Base-by-base conservation (phyloP, 2,797 vertebrate genomes). In the Leptatherina wallacei region DNA sequence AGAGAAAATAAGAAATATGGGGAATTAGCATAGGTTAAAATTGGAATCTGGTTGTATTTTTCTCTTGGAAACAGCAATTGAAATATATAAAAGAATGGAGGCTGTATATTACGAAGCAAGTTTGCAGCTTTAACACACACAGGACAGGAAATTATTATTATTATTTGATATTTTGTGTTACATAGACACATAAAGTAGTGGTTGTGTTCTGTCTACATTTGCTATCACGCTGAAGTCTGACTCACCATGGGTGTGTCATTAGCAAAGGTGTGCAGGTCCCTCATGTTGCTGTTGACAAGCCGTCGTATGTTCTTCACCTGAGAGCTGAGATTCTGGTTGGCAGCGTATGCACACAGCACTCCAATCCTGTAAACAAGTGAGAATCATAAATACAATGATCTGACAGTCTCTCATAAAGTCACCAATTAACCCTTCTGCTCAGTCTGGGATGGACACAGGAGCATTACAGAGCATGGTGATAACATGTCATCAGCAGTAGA, bases 241-340 rank as follows among this genome's bases (percentile, higher is more conserved):
- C 85, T 94, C 94, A 98, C 97, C 94, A 80, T 89, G 18, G 96
- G 95, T 6, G 95, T 95, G 76, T 95, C 87, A 1, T 95, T 96
- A 70, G 95, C 88, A 18, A 98, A 93, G 52, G 91, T 93, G 82
- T 94, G 95, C 88, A 99, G 75, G 86, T 99, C 98, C 84, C 94
- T 97, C 89, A 98, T 95, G 89, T 99, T 99, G 93, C 95, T 98
- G 86, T 95, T 96, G 66, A 96, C 93, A 86, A 99, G 80, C 16
- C 89, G 90, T 81, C 89, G 93, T 64, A 96, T 92, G 89, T 92
- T 95, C 90, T 93, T 94, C 74, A 96, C 82, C 88, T 96, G 95
- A 32, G 92, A 95, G 80, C 95, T 97, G 80, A 98, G 91, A 86
- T 98, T 96, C 84, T 98, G 95, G 91, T 97, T 98, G 76, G 97